Evolutionary conservation across 2,797 vertebrate genomes (phyloP).

Genomic region (Scolopax rusticola): DNA sequence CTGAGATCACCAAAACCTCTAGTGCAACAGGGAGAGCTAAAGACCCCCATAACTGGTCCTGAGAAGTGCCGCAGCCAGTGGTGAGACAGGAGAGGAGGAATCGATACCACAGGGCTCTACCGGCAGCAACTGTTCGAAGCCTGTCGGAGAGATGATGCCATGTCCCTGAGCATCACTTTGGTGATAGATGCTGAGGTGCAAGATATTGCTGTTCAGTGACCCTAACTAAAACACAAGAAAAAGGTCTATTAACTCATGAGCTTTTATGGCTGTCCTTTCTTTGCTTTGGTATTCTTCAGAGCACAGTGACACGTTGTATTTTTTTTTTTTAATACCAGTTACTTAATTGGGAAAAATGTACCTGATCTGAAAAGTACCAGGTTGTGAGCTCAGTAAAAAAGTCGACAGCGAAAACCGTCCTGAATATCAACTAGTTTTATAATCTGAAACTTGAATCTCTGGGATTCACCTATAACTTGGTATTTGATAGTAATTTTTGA

Average conservation of each 20-base stretch:
- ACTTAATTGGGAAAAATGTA: not conserved
- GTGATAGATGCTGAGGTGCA: not conserved
- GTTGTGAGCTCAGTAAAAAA: not conserved
- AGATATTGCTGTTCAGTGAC: not conserved
- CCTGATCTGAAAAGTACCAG: not conserved
- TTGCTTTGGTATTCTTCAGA: not conserved
- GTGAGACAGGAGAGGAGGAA: not conserved
- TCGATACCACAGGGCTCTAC: not conserved
- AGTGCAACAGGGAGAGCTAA: not conserved
- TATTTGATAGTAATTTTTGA: fast-evolving
- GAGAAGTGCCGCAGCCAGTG: not conserved
- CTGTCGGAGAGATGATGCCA: fast-evolving
- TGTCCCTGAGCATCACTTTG: not conserved
- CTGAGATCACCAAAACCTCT: not conserved
- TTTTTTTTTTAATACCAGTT: not conserved
- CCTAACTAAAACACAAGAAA: not conserved
- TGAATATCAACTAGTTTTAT: not conserved
- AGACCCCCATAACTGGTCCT: not conserved
- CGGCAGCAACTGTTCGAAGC: not conserved
- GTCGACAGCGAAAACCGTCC: not conserved
- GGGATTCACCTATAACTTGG: not conserved
- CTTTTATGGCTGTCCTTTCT: not conserved
- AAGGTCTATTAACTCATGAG: not conserved
- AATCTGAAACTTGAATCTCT: not conserved
- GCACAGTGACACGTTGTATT: not conserved